These are phyloP conservation scores for Urophycis tenuis DNA, from an alignment of 2,797 vertebrate genomes.

Conservation along the genomic window DNA sequence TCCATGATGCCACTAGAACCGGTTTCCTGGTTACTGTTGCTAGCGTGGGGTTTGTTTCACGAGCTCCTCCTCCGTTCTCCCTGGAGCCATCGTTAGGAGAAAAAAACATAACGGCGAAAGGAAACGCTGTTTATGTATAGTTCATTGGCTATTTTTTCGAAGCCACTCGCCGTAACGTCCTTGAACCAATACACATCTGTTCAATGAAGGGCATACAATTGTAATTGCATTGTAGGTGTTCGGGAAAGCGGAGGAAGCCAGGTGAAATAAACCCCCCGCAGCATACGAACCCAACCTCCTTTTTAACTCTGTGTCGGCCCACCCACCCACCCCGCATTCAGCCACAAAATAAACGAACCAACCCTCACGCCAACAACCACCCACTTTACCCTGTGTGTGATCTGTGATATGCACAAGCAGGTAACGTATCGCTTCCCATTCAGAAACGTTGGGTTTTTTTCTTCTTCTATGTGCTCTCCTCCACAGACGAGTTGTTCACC, in stretches of 20 bases:
- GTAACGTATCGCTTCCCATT: constrained; percentile 49
- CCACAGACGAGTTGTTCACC: constrained; percentile 58
- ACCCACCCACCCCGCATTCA: constrained; percentile 45
- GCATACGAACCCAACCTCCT: constrained; percentile 17
- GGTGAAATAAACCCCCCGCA: constrained; percentile 59
- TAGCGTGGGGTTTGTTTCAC: constrained; percentile 59
- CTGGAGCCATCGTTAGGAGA: neutral
- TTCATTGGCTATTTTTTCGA: neutral
- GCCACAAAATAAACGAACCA: neutral
- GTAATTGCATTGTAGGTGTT: neutral
- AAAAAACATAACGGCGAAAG: neutral
- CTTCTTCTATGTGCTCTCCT: constrained; percentile 35
- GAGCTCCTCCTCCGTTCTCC: constrained; percentile 35
- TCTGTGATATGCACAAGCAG: constrained; percentile 20
- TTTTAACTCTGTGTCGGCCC: constrained; percentile 33
- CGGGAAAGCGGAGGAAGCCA: constrained; percentile 29
- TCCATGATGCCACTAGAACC: constrained; percentile 29
- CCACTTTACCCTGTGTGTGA: constrained; percentile 27
- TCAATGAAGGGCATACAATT: neutral
- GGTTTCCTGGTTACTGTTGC: constrained; percentile 14
- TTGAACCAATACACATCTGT: neutral
- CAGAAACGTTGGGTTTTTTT: constrained; percentile 14
- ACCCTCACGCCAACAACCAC: constrained; percentile 14
- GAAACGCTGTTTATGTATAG: neutral
- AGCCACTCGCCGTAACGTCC: too few species aligned